Evolutionary conservation across 2,113 vertebrate genomes (phyloP).

Genomic region (Polyodon spathula): DNA sequence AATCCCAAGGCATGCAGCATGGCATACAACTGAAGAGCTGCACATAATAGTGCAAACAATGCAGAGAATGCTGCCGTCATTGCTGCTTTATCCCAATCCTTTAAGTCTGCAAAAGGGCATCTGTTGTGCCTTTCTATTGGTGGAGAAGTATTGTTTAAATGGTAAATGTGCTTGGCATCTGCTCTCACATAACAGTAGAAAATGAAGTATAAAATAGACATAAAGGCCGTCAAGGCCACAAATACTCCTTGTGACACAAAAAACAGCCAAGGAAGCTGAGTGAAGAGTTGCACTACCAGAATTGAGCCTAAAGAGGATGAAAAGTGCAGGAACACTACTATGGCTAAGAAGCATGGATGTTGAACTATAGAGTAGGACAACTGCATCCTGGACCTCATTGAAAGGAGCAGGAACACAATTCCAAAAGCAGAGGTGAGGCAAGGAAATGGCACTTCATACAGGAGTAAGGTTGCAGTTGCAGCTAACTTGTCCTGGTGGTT

Average conservation of each 20-base stretch:
- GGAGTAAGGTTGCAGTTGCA: slow-evolving; percentile 46
- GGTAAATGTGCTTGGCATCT: slow-evolving; percentile 57
- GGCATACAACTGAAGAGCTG: slow-evolving; percentile 67
- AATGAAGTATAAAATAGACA: slow-evolving; percentile 60
- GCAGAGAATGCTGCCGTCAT: slow-evolving; percentile 59
- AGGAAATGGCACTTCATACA: slow-evolving; percentile 65
- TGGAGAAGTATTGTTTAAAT: slow-evolving; percentile 55
- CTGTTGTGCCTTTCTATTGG: slow-evolving; percentile 38
- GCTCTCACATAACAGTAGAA: slow-evolving; percentile 57
- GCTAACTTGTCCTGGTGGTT: slow-evolving; percentile 62
- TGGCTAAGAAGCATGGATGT: slow-evolving; percentile 56
- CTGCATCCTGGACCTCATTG: slow-evolving; percentile 45
- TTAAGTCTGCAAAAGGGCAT: slow-evolving; percentile 58
- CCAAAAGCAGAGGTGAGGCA: slow-evolving; percentile 70
- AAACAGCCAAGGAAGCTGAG: slow-evolving; percentile 47
- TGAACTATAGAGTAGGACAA: slow-evolving; percentile 55
- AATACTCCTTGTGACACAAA: slow-evolving; percentile 65
- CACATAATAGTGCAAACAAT: slow-evolving; percentile 65
- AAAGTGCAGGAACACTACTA: slow-evolving; percentile 57
- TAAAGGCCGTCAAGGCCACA: slow-evolving; percentile 55
- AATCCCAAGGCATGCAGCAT: slow-evolving; percentile 68
- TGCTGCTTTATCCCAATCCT: slow-evolving; percentile 64
- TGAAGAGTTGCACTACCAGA: slow-evolving; percentile 58
- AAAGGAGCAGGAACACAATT: slow-evolving; percentile 63
- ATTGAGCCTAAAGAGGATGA: slow-evolving; percentile 54